These are phyloP conservation scores for Rhaphigaster nebulosa DNA, from an alignment of 2,888 invertebrate species.

Conservation along the genomic window DNA sequence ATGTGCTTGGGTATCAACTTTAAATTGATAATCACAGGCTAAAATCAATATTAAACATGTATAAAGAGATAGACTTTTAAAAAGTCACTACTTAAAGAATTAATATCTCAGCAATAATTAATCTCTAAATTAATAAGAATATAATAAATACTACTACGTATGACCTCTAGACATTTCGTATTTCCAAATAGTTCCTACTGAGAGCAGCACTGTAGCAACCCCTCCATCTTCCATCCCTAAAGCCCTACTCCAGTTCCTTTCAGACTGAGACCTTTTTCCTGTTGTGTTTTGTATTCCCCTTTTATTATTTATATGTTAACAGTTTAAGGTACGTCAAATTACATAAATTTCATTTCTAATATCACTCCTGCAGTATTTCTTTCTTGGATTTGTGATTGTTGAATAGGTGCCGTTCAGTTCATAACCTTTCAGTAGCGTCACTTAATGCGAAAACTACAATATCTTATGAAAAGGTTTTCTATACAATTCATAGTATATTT, in stretches of 20 bases:
- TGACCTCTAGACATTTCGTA: background rate
- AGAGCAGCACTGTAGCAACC: conserved; percentile 54
- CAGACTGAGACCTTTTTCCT: conserved; percentile 62
- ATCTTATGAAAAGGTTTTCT: background rate
- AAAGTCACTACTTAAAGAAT: too few species aligned
- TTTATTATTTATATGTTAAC: conserved; percentile 61
- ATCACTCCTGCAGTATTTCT: background rate
- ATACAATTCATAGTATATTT: background rate
- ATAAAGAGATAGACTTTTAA: background rate
- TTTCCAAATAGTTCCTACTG: conserved; percentile 35
- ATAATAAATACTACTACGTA: background rate
- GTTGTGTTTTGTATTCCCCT: conserved; percentile 61
- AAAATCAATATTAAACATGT: background rate
- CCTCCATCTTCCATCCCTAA: conserved; percentile 60
- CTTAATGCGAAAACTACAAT: background rate
- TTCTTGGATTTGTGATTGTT: conserved; percentile 71
- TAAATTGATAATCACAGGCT: background rate
- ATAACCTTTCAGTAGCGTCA: conserved; percentile 48
- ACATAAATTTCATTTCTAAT: background rate
- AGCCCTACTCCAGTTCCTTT: conserved; percentile 63
- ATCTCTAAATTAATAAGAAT: background rate
- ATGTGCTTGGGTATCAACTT: background rate
- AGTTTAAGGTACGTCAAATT: conserved; percentile 65
- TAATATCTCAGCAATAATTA: background rate
- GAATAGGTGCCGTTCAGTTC: background rate